Evolutionary conservation across 2,888 invertebrate species (phyloP).

Genomic region (Automeris io): DNA sequence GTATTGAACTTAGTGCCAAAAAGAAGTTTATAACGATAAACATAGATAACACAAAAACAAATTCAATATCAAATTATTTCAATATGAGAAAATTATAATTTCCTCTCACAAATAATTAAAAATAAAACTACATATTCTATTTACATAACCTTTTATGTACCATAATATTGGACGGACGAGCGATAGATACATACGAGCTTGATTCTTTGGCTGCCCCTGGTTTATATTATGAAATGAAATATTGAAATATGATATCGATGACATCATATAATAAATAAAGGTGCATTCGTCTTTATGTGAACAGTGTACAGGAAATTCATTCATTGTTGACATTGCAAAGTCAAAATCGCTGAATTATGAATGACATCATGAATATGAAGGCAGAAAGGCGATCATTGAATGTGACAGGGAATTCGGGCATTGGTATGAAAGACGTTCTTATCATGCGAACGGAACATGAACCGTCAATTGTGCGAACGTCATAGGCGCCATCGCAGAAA

Average conservation of each 20-base stretch:
- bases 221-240: background rate
- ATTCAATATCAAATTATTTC: too few relatives aligned
- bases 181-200: too few relatives aligned
- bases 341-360: background rate
- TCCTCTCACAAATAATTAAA: too few relatives aligned
- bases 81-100: too few relatives aligned
- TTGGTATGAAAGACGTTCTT: constrained; percentile 31
- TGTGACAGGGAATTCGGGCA: constrained; percentile 13
- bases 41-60: too few relatives aligned
- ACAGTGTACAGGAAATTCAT: constrained; percentile 1
- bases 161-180: too few relatives aligned
- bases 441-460: constrained; percentile 32
- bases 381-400: constrained; percentile 17
- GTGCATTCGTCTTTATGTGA: background rate
- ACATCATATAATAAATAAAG: background rate
- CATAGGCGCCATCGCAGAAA: constrained; percentile 70
- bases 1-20: too few relatives aligned
- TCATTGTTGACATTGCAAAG: constrained; percentile 3
- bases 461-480: constrained; percentile 44
- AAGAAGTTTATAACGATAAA: too few relatives aligned
- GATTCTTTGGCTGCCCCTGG: too few relatives aligned
- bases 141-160: too few relatives aligned
- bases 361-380: constrained; percentile 2
- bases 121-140: too few relatives aligned
- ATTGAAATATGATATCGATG: background rate